A percentile compares a stretch with the other conserved stretches of the same genome.
Evolutionary conservation across 2,113 vertebrate genomes (phyloP).

Genomic region (Hippopotamus amphibius): DNA sequence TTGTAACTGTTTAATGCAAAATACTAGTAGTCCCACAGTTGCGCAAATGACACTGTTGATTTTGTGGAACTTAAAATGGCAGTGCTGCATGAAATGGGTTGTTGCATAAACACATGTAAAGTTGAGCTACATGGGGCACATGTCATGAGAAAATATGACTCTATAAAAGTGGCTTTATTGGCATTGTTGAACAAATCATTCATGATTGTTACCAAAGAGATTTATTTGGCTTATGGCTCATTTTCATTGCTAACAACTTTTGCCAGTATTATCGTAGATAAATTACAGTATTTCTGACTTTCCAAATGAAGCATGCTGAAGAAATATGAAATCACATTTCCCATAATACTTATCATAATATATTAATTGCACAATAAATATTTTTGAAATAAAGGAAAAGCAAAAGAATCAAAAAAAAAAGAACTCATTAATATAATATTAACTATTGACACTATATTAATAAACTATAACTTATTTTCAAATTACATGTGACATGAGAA

Average conservation of each 20-base stretch:
- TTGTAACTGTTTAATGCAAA: background rate
- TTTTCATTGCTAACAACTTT: background rate
- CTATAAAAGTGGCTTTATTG: background rate
- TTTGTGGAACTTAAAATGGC: background rate
- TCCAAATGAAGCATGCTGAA: background rate
- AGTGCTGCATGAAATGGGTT: background rate
- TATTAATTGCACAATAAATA: background rate
- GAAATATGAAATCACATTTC: background rate
- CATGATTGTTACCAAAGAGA: background rate
- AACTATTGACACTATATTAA: conserved; percentile 46
- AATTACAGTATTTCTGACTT: conserved; percentile 5
- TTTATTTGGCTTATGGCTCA: background rate
- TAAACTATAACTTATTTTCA: background rate
- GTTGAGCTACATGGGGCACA: background rate
- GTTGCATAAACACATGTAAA: background rate
- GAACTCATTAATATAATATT: background rate
- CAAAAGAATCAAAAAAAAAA: background rate
- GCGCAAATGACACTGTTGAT: background rate
- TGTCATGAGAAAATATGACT: background rate
- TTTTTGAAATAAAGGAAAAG: background rate
- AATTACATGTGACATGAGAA: background rate
- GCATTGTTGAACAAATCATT: conserved; percentile 2
- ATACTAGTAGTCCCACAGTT: background rate
- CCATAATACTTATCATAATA: background rate
- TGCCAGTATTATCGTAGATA: background rate